These are phyloP conservation scores for Hippocampus guttulatus DNA, from an alignment of 2,113 vertebrate genomes.

Conservation along the genomic window DNA sequence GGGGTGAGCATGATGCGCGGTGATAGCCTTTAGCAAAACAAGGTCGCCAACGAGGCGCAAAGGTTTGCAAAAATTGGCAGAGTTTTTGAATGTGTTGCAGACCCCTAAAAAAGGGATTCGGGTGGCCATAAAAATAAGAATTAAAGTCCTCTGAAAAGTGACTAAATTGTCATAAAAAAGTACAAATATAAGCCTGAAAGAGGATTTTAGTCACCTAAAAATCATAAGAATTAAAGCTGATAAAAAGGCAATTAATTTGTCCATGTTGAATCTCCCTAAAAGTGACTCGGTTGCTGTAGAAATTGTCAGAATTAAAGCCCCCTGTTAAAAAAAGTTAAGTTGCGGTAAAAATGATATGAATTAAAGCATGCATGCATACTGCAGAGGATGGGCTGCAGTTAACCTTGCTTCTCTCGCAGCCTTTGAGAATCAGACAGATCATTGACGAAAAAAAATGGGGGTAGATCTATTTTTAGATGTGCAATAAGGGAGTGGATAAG, in stretches of 20 bases:
- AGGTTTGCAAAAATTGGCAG: not conserved
- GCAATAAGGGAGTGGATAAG: slow-evolving; percentile 53
- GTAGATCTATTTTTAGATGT: slow-evolving; percentile 59
- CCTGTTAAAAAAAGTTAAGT: not conserved
- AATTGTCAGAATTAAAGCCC: not conserved
- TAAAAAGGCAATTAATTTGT: not conserved
- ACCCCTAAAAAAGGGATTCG: not conserved
- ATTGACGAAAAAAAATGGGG: slow-evolving; percentile 56
- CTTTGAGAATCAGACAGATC: slow-evolving; percentile 60
- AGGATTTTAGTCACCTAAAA: not conserved
- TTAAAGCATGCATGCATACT: slow-evolving; percentile 12
- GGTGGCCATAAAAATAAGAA: too few species aligned
- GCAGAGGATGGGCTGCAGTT: slow-evolving; percentile 54
- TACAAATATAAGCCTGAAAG: not conserved
- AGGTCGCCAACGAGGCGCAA: slow-evolving; percentile 12
- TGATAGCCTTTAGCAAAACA: slow-evolving; percentile 62
- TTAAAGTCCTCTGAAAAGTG: too few species aligned
- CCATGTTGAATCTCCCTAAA: not conserved
- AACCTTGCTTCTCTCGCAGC: slow-evolving; percentile 57
- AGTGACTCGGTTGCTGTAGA: not conserved
- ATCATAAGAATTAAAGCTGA: not conserved
- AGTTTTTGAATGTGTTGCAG: not conserved
- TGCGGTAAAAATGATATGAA: not conserved
- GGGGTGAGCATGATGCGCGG: slow-evolving; percentile 60
- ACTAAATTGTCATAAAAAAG: not conserved